phyloP scores from a whole-genome alignment of 2,797 vertebrate genomes.

The Epinephelus awoara region DNA sequence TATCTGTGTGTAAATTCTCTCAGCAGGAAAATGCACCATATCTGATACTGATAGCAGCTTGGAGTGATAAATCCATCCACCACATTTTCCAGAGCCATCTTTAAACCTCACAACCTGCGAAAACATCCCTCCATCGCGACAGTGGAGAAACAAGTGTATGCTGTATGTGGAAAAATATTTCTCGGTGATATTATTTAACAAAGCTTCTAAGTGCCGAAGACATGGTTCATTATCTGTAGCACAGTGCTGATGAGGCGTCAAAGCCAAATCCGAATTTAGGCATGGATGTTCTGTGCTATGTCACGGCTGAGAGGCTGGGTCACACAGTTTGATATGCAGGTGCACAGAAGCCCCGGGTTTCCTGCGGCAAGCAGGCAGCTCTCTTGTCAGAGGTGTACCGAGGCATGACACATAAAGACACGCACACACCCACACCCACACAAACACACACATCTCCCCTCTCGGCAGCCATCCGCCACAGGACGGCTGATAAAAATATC shows the following conservation, averaged over 20 bases:
- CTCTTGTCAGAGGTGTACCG: constrained; percentile 77
- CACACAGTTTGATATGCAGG: constrained; percentile 81
- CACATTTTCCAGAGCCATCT: constrained; percentile 31
- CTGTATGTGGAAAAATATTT: constrained; percentile 4
- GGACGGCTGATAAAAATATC: constrained; percentile 84
- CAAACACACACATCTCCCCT: constrained; percentile 45
- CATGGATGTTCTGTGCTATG: constrained; percentile 62
- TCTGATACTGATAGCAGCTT: constrained; percentile 41
- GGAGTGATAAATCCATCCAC: constrained; percentile 41
- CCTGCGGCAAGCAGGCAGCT: constrained; percentile 73
- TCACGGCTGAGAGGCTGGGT: constrained; percentile 69
- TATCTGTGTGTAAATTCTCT: constrained; percentile 28
- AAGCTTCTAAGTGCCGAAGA: constrained; percentile 31
- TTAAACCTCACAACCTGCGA: constrained; percentile 14
- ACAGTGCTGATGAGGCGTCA: constrained; percentile 48
- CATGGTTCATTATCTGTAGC: constrained; percentile 43
- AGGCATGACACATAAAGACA: constrained; percentile 74
- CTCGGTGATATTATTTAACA: constrained; percentile 9
- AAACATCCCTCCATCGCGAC: constrained; percentile 5
- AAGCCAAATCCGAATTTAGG: constrained; percentile 52
- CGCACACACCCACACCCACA: constrained; percentile 48
- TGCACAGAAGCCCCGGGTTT: constrained; percentile 74
- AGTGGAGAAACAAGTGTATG: constrained; percentile 8
- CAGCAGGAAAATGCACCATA: constrained; percentile 12
- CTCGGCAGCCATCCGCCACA: constrained; percentile 67